These are phyloP conservation scores for Euwallacea similis DNA, from an alignment of 1,140 invertebrate genomes.

Conservation along the genomic window DNA sequence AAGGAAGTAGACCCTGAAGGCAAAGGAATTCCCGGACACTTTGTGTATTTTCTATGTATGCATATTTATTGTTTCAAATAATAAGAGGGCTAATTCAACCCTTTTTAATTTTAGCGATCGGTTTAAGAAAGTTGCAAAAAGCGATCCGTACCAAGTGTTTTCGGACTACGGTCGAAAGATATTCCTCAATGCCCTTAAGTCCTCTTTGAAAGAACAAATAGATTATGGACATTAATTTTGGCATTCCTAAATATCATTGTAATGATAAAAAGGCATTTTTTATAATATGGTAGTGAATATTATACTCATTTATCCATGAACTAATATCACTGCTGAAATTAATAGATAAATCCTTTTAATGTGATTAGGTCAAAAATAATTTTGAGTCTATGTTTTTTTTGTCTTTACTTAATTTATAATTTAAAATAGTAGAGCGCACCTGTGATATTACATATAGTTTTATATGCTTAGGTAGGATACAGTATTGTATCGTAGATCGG, in stretches of 20 bases:
- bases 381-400: neutral
- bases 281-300: slow-evolving; percentile 15
- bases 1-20: too few species aligned
- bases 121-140: slow-evolving; percentile 39
- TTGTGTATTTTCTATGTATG: too few species aligned
- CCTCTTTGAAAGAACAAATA: slow-evolving; percentile 41
- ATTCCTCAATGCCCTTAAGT: slow-evolving; percentile 40
- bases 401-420: neutral
- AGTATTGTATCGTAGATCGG: too few species aligned
- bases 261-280: slow-evolving; percentile 5
- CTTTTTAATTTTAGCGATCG: slow-evolving; percentile 37
- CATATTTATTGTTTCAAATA: neutral
- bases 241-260: neutral
- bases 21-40: too few species aligned
- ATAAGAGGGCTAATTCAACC: too few species aligned
- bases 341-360: slow-evolving; percentile 15
- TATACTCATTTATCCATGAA: neutral
- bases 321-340: slow-evolving; percentile 7
- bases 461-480: too few species aligned
- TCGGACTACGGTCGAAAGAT: slow-evolving; percentile 45
- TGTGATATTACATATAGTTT: neutral
- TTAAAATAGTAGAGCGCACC: neutral
- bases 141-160: slow-evolving; percentile 43
- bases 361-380: neutral
- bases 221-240: slow-evolving; percentile 38